phyloP scores from a whole-genome alignment of 1,140 invertebrate species.

The Mamestra configurata region DNA sequence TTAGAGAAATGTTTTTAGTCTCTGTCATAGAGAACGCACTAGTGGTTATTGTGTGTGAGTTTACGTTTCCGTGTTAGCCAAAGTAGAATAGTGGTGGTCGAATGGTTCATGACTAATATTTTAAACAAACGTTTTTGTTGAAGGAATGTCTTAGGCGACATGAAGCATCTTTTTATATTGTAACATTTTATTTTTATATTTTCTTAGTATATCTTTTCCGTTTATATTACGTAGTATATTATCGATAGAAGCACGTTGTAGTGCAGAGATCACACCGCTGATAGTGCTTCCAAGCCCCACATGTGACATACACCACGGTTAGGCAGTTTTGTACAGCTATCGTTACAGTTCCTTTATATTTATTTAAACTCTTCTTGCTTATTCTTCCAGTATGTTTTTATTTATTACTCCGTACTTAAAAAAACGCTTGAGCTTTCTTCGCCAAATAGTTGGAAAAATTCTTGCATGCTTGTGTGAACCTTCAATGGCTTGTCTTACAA shows the following conservation, averaged over 20 bases:
- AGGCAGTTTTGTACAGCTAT: conserved; percentile 30
- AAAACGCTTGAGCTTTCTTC: conserved; percentile 45
- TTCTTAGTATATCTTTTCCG: conserved; percentile 57
- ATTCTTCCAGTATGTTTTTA: not conserved
- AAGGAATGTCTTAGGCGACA: conserved; percentile 82
- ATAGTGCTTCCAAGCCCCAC: conserved; percentile 53
- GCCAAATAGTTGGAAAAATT: conserved; percentile 15
- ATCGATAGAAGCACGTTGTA: conserved; percentile 61
- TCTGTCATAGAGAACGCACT: conserved; percentile 69
- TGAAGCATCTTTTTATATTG: conserved; percentile 68
- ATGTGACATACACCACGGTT: conserved; percentile 53
- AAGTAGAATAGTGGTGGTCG: conserved; percentile 55
- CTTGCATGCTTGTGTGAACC: conserved; percentile 38
- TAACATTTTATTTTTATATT: conserved; percentile 64
- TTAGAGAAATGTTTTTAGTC: conserved; percentile 71
- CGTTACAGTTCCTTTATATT: conserved; percentile 19
- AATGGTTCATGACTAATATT: conserved; percentile 49
- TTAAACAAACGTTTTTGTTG: conserved; percentile 59
- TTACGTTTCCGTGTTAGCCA: conserved; percentile 73
- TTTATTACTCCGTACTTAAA: not conserved
- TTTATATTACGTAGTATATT: conserved; percentile 69
- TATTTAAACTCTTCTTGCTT: conserved; percentile 38
- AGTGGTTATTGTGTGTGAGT: conserved; percentile 75
- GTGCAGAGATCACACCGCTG: conserved; percentile 62
- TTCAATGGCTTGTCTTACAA: conserved; percentile 19